phyloP scores from a whole-genome alignment of 2,888 invertebrate genomes.

The Sphaerolaimus hirsutus region DNA sequence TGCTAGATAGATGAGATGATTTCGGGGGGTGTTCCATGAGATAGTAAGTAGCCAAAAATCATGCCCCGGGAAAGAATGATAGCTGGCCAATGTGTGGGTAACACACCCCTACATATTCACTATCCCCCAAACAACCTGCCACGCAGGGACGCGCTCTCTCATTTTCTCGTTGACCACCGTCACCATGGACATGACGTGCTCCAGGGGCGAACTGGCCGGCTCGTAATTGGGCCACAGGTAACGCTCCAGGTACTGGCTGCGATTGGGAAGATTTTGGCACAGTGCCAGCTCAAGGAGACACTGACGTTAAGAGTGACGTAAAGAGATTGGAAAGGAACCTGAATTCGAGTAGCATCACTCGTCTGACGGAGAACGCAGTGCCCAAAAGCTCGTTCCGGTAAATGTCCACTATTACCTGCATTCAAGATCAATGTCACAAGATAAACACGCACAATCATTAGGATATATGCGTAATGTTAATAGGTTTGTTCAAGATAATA shows the following conservation, averaged over 20 bases:
- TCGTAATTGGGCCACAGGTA: slow-evolving; percentile 86
- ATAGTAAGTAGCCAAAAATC: too few relatives aligned
- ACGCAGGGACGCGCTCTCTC: slow-evolving; percentile 77
- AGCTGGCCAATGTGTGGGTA: too few relatives aligned
- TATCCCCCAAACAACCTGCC: too few relatives aligned
- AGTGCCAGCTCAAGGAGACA: slow-evolving; percentile 1
- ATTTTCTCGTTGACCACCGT: slow-evolving; percentile 96
- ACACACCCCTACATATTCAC: too few relatives aligned
- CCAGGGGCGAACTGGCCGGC: slow-evolving; percentile 31
- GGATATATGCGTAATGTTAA: too few relatives aligned
- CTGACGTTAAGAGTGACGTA: background rate
- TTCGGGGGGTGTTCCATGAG: background rate
- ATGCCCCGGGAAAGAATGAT: too few relatives aligned
- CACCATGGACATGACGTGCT: slow-evolving; percentile 78
- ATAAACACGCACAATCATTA: too few relatives aligned
- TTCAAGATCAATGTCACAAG: too few relatives aligned
- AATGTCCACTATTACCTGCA: slow-evolving; percentile 12
- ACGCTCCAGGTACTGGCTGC: slow-evolving; percentile 77
- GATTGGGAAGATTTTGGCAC: slow-evolving; percentile 2
- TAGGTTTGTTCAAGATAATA: too few relatives aligned
- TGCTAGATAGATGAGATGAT: too few relatives aligned
- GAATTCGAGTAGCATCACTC: slow-evolving; percentile 83
- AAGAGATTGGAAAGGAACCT: background rate
- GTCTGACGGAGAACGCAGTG: slow-evolving; percentile 32
- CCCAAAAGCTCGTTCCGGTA: slow-evolving; percentile 14